Conservation (phyloP, 2,888 invertebrate genomes). For the Erpobdella octoculata region DNA sequence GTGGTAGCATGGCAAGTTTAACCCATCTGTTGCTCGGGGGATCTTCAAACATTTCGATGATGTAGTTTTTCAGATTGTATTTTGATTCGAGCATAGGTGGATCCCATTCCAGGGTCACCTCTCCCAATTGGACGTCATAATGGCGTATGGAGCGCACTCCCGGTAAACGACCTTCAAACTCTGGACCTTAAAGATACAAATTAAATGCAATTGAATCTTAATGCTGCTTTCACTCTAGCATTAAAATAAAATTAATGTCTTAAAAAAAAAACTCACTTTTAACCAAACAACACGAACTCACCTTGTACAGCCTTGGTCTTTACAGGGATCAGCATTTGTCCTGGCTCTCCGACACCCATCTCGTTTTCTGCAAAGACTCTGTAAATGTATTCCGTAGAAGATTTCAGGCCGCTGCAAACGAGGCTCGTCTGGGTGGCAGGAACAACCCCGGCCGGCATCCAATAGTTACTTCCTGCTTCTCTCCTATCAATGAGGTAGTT, state of each 20-base stretch:
- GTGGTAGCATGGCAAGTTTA: conserved; percentile 33
- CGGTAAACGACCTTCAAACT: conserved; percentile 25
- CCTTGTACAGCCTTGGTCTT: conserved; percentile 58
- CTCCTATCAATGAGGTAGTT: conserved; percentile 40
- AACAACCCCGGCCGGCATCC: conserved; percentile 36
- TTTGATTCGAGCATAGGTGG: conserved; percentile 56
- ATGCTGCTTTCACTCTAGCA: not conserved
- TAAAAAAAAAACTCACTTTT: not conserved
- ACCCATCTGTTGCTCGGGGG: conserved; percentile 32
- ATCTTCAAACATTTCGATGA: conserved; percentile 46
- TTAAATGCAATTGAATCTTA: not conserved
- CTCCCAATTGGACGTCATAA: conserved; percentile 48
- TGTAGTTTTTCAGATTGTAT: conserved; percentile 42
- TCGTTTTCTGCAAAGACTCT: conserved; percentile 77
- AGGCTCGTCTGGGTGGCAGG: conserved; percentile 39
- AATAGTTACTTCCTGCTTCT: conserved; percentile 34
- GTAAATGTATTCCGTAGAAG: conserved; percentile 76
- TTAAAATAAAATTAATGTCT: not conserved
- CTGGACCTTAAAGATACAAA: not conserved
- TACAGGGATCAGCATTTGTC: conserved; percentile 67
- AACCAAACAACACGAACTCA: conserved; percentile 27
- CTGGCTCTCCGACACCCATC: conserved; percentile 72
- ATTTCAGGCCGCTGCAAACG: conserved; percentile 59
- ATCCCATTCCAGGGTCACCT: conserved; percentile 60
- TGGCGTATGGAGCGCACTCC: conserved; percentile 32